Conservation (phyloP, 2,888 invertebrate species). For the Hymenopus coronatus region DNA sequence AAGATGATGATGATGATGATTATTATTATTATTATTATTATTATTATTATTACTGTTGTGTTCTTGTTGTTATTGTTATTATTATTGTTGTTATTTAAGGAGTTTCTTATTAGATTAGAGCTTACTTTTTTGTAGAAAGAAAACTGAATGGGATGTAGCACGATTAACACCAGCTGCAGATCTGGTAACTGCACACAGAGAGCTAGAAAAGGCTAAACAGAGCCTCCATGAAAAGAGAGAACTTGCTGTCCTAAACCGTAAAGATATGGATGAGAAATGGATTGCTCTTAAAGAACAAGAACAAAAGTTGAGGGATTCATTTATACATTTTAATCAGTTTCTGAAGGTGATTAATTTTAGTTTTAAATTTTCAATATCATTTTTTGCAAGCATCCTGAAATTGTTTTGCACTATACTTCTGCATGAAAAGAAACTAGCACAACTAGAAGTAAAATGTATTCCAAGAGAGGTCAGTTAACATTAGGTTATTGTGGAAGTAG, state of each 20-base stretch:
- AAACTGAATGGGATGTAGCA: constrained; percentile 62
- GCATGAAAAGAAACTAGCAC: no score
- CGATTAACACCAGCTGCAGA: constrained; percentile 56
- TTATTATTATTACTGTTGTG: no score
- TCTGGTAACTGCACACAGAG: constrained; percentile 54
- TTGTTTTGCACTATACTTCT: no score
- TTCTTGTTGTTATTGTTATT: no score
- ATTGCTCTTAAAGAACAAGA: constrained; percentile 54
- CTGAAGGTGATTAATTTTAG: constrained; percentile 13
- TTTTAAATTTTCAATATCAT: background rate
- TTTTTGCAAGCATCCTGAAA: no score
- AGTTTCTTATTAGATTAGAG: background rate
- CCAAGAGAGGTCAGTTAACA: no score
- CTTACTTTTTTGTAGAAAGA: constrained; percentile 48
- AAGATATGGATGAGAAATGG: constrained; percentile 55
- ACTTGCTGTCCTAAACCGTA: constrained; percentile 48
- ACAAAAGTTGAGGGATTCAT: constrained; percentile 54
- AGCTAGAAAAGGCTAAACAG: constrained; percentile 53
- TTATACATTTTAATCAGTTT: constrained; percentile 58
- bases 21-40: no score
- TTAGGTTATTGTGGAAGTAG: no score
- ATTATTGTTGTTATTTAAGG: no score
- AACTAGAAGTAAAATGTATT: no score
- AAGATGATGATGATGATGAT: no score
- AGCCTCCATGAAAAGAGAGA: constrained; percentile 50